Evolutionary conservation across 2,797 vertebrate genomes (phyloP).

Genomic region (Eptatretus atami): DNA sequence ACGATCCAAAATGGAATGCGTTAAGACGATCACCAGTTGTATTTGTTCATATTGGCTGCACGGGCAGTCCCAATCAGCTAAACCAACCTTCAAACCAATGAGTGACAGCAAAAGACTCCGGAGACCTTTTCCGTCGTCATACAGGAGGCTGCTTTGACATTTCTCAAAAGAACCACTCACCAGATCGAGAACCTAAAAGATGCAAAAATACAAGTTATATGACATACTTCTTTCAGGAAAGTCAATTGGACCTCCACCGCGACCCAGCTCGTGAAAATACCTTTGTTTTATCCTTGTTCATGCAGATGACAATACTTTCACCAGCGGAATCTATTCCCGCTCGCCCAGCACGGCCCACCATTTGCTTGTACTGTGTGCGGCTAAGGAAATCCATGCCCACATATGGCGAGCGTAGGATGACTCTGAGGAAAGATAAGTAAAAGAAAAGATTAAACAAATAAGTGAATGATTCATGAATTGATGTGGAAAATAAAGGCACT

Average conservation of each 20-base stretch:
- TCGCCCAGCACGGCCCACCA: slow-evolving; percentile 65
- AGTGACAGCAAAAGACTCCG: slow-evolving; percentile 45
- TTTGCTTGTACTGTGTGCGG: slow-evolving; percentile 76
- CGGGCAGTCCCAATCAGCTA: neutral
- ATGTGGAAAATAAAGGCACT: no score
- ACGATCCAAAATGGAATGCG: no score
- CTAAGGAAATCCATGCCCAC: slow-evolving; percentile 48
- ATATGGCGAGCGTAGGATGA: slow-evolving; percentile 66
- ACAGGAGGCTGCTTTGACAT: slow-evolving; percentile 44
- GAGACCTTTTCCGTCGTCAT: slow-evolving; percentile 27
- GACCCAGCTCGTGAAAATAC: neutral
- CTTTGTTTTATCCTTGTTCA: slow-evolving; percentile 33
- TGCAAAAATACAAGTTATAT: neutral
- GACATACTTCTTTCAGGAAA: neutral
- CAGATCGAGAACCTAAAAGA: slow-evolving; percentile 27
- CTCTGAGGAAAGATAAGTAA: slow-evolving; percentile 19
- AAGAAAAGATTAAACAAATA: no score
- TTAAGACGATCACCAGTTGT: no score
- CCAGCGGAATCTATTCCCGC: slow-evolving; percentile 51
- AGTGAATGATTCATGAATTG: no score
- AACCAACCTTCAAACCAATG: slow-evolving; percentile 30
- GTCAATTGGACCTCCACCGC: neutral
- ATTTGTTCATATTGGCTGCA: no score
- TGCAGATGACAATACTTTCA: slow-evolving; percentile 62
- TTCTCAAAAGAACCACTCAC: slow-evolving; percentile 40